Percentiles rank a stretch among this genome's conserved stretches.
phyloP scores from a whole-genome alignment of 2,797 vertebrate genomes.

The Gallinago nigripennis region DNA sequence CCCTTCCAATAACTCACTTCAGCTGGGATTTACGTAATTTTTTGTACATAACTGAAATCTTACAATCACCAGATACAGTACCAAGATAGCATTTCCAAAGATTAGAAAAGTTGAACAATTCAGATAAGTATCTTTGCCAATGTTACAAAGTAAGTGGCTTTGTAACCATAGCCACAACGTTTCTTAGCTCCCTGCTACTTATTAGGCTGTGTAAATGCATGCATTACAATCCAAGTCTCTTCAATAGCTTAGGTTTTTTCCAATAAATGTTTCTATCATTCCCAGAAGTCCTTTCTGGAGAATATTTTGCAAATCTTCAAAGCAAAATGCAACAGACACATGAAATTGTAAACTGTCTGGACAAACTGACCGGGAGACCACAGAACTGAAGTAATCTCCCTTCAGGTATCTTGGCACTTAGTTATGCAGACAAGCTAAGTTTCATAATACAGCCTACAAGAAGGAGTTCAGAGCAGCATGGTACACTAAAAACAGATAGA shows the following conservation, averaged over 20 bases:
- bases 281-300: neutral
- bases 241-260: neutral
- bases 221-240: neutral
- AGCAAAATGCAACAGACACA: neutral
- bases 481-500: neutral
- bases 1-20: neutral
- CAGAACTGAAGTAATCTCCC: neutral
- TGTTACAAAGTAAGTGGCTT: neutral
- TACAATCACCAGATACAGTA: neutral
- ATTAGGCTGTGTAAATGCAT: neutral
- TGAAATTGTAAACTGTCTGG: neutral
- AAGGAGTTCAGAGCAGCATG: neutral
- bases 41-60: neutral
- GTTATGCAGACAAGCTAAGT: neutral
- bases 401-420: neutral
- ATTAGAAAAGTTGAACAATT: neutral
- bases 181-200: neutral
- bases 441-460: neutral
- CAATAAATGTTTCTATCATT: neutral
- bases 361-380: neutral
- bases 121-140: neutral
- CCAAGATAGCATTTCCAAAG: neutral
- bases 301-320: neutral
- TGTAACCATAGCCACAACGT: neutral
- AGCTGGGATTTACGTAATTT: neutral